Evolutionary conservation across 2,888 invertebrate genomes (phyloP).

Genomic region (Acanthacorydalis orientalis): DNA sequence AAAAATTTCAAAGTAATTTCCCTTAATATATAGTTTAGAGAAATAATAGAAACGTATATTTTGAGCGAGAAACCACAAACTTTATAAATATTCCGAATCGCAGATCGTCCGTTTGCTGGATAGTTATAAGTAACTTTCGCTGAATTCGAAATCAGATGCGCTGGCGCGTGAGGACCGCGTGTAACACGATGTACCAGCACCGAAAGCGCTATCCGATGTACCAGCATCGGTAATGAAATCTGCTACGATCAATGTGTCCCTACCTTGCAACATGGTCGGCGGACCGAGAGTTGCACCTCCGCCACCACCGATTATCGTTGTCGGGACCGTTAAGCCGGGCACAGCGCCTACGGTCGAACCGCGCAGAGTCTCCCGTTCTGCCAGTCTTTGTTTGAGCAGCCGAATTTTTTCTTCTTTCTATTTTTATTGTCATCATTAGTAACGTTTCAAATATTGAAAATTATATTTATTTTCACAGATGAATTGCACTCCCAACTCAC

Average conservation of each 20-base stretch:
- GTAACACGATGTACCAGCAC: constrained; percentile 48
- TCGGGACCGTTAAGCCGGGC: constrained; percentile 1
- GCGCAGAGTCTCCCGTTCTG: constrained; percentile 43
- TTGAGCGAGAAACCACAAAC: too few relatives aligned
- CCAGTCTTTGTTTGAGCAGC: constrained; percentile 59
- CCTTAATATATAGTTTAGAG: too few relatives aligned
- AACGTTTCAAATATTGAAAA: constrained; percentile 4
- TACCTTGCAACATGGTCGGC: constrained; percentile 50
- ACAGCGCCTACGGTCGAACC: constrained; percentile 22
- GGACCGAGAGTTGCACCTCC: constrained; percentile 23
- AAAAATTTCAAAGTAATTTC: too few relatives aligned
- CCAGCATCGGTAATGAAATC: constrained; percentile 62
- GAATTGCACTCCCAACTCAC: too few relatives aligned
- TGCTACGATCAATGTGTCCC: constrained; percentile 54
- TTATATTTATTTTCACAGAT: too few relatives aligned
- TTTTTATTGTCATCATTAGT: constrained; percentile 11
- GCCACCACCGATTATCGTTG: constrained; percentile 16
- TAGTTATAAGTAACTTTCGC: constrained; percentile 65
- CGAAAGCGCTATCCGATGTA: constrained; percentile 60
- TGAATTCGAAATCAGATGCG: constrained; percentile 76
- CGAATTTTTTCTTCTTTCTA: constrained; percentile 85
- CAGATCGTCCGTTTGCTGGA: constrained; percentile 8
- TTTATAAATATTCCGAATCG: too few relatives aligned
- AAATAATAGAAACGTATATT: too few relatives aligned
- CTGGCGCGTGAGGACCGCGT: constrained; percentile 70